Evolutionary conservation across 2,113 vertebrate species (phyloP).

Genomic region (Eidolon helvum): DNA sequence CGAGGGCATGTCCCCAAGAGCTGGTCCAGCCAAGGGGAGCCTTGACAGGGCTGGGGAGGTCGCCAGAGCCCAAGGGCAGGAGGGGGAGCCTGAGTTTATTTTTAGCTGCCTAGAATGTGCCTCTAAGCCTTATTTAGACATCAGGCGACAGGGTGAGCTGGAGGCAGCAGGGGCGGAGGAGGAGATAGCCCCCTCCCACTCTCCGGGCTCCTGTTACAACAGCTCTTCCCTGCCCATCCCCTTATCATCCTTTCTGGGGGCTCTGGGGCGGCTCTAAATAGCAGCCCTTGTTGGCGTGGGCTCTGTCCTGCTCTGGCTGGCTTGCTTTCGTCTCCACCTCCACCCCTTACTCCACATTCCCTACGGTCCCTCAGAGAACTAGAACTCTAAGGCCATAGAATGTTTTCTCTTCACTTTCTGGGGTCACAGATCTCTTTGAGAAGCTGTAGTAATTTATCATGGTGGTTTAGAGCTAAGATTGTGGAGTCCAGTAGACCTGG

Average conservation of each 20-base stretch:
- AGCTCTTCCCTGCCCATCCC: neutral
- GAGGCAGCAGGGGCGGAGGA: neutral
- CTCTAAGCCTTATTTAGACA: slow-evolving; percentile 76
- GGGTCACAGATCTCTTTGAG: neutral
- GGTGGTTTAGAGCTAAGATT: neutral
- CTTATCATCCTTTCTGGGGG: slow-evolving; percentile 8
- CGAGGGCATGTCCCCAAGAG: neutral
- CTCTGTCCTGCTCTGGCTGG: neutral
- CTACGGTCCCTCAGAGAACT: neutral
- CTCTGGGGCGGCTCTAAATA: slow-evolving; percentile 44
- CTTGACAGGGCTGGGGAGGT: slow-evolving; percentile 37
- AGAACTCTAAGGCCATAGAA: neutral
- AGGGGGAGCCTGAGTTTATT: slow-evolving; percentile 61
- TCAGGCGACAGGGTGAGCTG: slow-evolving; percentile 55
- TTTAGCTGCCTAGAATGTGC: slow-evolving; percentile 69
- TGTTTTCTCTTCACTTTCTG: neutral
- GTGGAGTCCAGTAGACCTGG: too few species aligned
- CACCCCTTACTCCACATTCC: neutral
- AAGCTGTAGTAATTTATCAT: neutral
- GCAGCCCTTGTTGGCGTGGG: neutral
- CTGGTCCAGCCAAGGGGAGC: neutral
- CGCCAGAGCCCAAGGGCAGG: slow-evolving; percentile 45
- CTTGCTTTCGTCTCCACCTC: neutral
- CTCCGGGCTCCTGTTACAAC: neutral
- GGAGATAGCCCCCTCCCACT: neutral